These are phyloP conservation scores for Dryobota labecula DNA, from an alignment of 2,888 invertebrate genomes.

Conservation along the genomic window DNA sequence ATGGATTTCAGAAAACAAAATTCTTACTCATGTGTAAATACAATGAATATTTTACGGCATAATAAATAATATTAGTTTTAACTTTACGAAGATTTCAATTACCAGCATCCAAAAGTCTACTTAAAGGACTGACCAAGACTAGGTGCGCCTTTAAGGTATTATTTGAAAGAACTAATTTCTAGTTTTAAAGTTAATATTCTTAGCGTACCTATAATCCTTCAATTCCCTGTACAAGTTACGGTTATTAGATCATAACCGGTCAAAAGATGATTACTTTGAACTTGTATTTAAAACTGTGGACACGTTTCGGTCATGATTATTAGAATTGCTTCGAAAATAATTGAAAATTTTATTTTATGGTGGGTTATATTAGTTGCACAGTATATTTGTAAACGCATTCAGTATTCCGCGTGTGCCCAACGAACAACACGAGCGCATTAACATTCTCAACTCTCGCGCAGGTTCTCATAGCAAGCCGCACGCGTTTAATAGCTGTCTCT, in stretches of 20 bases:
- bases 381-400: conserved; percentile 77
- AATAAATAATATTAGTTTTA: background rate
- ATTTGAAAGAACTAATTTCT: background rate
- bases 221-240: background rate
- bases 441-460: conserved; percentile 84
- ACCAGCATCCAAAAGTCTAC: background rate
- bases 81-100: background rate
- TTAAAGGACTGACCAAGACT: background rate
- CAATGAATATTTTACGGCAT: background rate
- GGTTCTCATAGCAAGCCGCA: conserved; percentile 85
- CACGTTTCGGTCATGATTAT: conserved; percentile 48
- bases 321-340: conserved; percentile 43
- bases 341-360: conserved; percentile 60
- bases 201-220: background rate
- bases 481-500: conserved; percentile 72
- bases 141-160: background rate
- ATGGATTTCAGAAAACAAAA: background rate
- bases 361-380: conserved; percentile 72
- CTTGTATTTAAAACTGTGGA: conserved; percentile 35
- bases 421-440: conserved; percentile 87
- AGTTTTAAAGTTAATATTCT: background rate
- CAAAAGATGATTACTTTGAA: background rate
- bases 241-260: conserved; percentile 6
- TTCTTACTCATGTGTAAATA: background rate
- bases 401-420: conserved; percentile 83